A percentile compares a stretch with the other conserved stretches of the same genome.
These are phyloP conservation scores for Julus scanicus DNA, from an alignment of 2,888 invertebrate genomes.

Conservation along the genomic window DNA sequence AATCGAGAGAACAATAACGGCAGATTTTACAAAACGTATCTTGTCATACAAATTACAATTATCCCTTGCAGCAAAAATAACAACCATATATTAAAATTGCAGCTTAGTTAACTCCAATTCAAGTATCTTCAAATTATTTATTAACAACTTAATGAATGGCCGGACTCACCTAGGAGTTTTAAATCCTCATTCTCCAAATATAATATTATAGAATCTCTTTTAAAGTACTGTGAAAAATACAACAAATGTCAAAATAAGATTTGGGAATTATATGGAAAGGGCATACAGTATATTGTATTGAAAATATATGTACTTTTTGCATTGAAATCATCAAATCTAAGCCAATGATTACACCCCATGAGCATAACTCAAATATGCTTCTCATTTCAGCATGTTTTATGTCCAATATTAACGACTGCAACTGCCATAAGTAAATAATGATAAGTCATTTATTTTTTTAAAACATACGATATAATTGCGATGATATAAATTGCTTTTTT, in stretches of 20 bases:
- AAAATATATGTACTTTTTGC: conserved; percentile 44
- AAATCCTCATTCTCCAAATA: conserved; percentile 55
- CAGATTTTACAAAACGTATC: background rate
- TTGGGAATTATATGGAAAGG: background rate
- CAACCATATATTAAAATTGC: background rate
- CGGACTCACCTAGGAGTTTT: conserved; percentile 44
- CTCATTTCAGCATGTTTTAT: conserved; percentile 25
- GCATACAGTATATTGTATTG: background rate
- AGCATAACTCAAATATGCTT: conserved; percentile 54
- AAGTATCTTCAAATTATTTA: background rate
- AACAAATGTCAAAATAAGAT: background rate
- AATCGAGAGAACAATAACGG: background rate
- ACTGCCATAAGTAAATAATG: background rate
- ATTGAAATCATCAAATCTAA: conserved; percentile 48
- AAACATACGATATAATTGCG: background rate
- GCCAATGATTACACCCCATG: conserved; percentile 55
- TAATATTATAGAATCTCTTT: conserved; percentile 50
- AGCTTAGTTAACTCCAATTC: background rate
- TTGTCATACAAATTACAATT: too few species aligned
- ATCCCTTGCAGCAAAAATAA: background rate
- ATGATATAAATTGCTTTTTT: background rate
- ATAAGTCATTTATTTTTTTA: background rate
- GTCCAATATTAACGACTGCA: conserved; percentile 4
- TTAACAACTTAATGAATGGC: background rate
- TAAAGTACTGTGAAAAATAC: conserved; percentile 52